phyloP scores from a whole-genome alignment of 2,888 invertebrate species.

The Parnassius glacialis region DNA sequence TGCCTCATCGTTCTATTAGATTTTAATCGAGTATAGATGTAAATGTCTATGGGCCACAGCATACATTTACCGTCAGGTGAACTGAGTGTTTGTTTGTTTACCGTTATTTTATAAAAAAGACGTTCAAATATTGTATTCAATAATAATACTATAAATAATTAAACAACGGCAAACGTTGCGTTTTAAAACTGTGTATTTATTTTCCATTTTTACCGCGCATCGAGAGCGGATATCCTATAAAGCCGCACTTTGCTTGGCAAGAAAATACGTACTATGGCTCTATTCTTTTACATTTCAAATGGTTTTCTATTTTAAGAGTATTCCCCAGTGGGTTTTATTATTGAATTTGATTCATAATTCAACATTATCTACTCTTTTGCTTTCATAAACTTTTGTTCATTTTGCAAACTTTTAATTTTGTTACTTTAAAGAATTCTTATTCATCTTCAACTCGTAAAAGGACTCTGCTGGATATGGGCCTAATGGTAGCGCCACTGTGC shows the following conservation, averaged over 20 bases:
- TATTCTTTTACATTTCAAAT: conserved; percentile 16
- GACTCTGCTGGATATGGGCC: no score
- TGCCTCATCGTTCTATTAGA: no score
- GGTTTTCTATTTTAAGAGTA: conserved; percentile 6
- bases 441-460: no score
- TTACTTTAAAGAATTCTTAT: no score
- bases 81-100: no score
- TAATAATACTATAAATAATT: not conserved
- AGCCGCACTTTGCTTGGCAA: conserved; percentile 34
- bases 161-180: conserved; percentile 1
- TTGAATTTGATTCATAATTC: conserved; percentile 10
- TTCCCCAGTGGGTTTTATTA: conserved; percentile 5
- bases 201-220: conserved; percentile 30
- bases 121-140: no score
- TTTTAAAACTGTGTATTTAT: conserved; percentile 17
- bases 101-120: no score
- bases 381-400: not conserved
- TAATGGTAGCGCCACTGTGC: no score
- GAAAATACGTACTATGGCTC: conserved; percentile 40
- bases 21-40: no score
- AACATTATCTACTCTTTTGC: not conserved
- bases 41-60: no score
- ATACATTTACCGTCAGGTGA: no score
- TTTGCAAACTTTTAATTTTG: no score
- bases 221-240: conserved; percentile 44